Conservation (phyloP, 2,113 vertebrate genomes). For the Arenaria interpres region DNA sequence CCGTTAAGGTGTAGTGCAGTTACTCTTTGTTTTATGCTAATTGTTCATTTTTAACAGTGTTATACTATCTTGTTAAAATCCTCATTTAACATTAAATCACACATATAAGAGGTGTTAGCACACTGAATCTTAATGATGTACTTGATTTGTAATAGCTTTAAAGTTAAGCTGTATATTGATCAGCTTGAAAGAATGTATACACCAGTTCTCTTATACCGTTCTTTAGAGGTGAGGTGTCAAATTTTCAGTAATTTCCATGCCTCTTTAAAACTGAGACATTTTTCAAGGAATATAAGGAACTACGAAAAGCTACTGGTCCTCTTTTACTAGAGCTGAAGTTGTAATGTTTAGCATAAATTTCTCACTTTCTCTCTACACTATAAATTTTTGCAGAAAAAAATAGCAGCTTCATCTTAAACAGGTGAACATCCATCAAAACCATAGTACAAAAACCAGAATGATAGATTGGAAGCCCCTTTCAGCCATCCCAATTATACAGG, state of each 20-base stretch:
- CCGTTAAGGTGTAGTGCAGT: background rate
- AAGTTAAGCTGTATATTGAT: background rate
- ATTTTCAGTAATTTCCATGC: background rate
- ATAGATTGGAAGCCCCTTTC: background rate
- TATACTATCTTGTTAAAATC: background rate
- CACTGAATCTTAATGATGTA: background rate
- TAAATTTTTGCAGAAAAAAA: background rate
- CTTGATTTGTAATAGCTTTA: background rate
- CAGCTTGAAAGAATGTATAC: background rate
- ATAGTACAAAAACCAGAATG: accelerated
- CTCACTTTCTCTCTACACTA: background rate
- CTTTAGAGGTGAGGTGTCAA: background rate
- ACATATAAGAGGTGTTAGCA: background rate
- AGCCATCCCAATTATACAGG: background rate
- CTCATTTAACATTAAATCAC: background rate
- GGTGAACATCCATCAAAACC: background rate
- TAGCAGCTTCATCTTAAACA: background rate
- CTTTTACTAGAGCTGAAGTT: background rate
- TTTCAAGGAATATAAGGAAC: background rate
- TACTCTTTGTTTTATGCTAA: background rate
- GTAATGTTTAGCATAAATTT: background rate
- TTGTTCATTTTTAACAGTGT: background rate
- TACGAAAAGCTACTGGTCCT: background rate
- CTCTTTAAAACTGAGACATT: background rate
- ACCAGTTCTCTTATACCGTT: background rate